Evolutionary conservation across 2,113 vertebrate species (phyloP), one percentile per base, ranked within the genome.

Genomic region (Diglossa brunneiventris): DNA sequence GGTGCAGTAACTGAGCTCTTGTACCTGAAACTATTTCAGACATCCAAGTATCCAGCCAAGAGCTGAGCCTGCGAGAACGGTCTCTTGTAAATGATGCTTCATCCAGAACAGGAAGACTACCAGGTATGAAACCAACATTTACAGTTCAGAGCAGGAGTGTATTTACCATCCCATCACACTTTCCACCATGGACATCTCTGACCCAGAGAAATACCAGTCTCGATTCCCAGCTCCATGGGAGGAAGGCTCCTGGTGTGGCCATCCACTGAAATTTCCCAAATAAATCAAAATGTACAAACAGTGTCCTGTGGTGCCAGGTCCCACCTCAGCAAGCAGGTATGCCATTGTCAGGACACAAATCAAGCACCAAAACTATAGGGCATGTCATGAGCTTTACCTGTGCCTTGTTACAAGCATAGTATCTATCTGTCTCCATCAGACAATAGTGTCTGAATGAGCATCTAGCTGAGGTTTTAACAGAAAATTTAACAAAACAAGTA

Each of bases 201-300:
- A 27, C 26, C 23, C 30, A 33, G 20, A 50, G 21, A 35, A 77
- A 62, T 24, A 53, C 9, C 16, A 46, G 16, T 5, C 46, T 73
- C 0, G 0, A 39, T 41, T 80, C n/a, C 26, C 26, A 80, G 6
- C 15, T 83, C 10, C 26, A 2, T 21, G 27, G 13, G 15, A 52
- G 6, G 13, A 44, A 89, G 6, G 26, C 42, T 4, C 4, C 6
- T 66, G 46, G 2, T 1, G 2, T 44, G 17, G 5, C 10, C 24
- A 33, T n/a, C 23, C 21, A 35, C 24, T 1, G 1, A 62, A 76
- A 53, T 76, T 50, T 64, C n/a, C 50, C 17, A 49, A 11, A 86
- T 23, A 22, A 62, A 69, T 11, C 4, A 39, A 50, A 73, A 37
- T 10, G 1, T 23, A 56, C 1, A 1, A 4, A 61, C 1, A 2